phyloP scores from a whole-genome alignment of 2,113 vertebrate species.

The Athene noctua region DNA sequence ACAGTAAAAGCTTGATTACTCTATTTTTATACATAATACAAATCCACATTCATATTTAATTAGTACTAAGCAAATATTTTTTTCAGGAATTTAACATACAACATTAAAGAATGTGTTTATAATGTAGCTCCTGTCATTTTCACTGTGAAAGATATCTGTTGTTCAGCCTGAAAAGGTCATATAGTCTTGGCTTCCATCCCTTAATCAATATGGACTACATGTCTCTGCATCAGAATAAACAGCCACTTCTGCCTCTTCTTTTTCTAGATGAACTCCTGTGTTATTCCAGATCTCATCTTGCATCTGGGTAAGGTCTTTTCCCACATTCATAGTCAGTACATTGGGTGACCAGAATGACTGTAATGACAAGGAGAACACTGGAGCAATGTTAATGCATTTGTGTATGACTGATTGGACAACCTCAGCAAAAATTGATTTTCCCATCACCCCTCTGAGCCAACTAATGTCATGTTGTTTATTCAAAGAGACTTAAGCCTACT shows the following conservation, averaged over 20 bases:
- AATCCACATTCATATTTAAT: neutral
- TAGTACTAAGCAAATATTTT: neutral
- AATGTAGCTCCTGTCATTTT: conserved; percentile 13
- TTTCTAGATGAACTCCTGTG: conserved; percentile 5
- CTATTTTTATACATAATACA: neutral
- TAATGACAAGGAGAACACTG: conserved; percentile 59
- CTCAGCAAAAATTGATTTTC: conserved; percentile 84
- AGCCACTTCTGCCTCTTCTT: conserved; percentile 8
- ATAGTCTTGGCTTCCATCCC: conserved; percentile 35
- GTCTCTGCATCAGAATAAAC: conserved; percentile 56
- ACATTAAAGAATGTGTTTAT: conserved; percentile 3
- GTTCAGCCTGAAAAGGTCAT: conserved; percentile 61
- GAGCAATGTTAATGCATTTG: conserved; percentile 61
- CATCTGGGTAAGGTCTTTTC: conserved; percentile 17
- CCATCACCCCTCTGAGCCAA: conserved; percentile 65
- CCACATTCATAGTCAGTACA: conserved; percentile 51
- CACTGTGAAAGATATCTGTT: neutral
- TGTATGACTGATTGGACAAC: conserved; percentile 64
- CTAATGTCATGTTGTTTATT: conserved; percentile 73
- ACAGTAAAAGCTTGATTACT: neutral
- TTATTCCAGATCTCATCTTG: conserved; percentile 35
- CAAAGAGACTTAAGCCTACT: conserved; percentile 70
- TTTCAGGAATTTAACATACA: neutral
- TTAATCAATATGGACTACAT: conserved; percentile 65
- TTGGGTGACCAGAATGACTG: conserved; percentile 18